These are phyloP conservation scores for Micrastur ruficollis DNA, from an alignment of 2,797 vertebrate species.

Conservation along the genomic window DNA sequence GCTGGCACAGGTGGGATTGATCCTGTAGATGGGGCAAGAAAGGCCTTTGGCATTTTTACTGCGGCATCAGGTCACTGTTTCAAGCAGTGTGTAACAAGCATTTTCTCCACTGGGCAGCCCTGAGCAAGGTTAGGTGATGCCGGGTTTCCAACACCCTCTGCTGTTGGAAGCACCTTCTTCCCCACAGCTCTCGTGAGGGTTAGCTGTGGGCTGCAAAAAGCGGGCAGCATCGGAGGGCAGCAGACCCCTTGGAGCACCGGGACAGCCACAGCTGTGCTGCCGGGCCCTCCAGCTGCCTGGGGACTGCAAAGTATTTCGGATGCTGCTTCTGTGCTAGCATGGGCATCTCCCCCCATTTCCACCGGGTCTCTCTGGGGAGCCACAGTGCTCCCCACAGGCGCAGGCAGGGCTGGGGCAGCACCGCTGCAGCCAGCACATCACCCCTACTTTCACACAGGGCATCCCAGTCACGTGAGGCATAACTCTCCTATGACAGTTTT, in stretches of 20 bases:
- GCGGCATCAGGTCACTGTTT: fast-evolving
- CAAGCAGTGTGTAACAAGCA: fast-evolving
- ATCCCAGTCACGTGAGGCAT: not conserved
- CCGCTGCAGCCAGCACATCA: not conserved
- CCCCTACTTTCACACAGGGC: not conserved
- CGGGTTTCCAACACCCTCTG: not conserved
- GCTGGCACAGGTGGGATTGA: not conserved
- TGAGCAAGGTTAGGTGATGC: not conserved
- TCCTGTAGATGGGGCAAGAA: not conserved
- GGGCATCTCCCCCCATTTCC: not conserved
- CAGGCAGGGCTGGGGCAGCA: not conserved
- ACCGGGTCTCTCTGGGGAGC: fast-evolving
- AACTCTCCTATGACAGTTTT: not conserved
- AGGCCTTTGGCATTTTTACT: not conserved
- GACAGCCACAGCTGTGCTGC: fast-evolving
- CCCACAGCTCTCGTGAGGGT: fast-evolving
- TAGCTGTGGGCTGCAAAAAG: not conserved
- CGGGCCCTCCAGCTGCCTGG: not conserved
- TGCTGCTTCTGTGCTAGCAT: not conserved
- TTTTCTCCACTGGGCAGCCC: not conserved
- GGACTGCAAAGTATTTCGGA: not conserved
- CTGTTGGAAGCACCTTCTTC: not conserved
- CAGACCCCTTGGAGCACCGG: not conserved
- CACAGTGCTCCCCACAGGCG: fast-evolving
- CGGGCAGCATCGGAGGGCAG: fast-evolving